phyloP scores from a whole-genome alignment of 2,797 vertebrate species.

The Semaprochilodus insignis region DNA sequence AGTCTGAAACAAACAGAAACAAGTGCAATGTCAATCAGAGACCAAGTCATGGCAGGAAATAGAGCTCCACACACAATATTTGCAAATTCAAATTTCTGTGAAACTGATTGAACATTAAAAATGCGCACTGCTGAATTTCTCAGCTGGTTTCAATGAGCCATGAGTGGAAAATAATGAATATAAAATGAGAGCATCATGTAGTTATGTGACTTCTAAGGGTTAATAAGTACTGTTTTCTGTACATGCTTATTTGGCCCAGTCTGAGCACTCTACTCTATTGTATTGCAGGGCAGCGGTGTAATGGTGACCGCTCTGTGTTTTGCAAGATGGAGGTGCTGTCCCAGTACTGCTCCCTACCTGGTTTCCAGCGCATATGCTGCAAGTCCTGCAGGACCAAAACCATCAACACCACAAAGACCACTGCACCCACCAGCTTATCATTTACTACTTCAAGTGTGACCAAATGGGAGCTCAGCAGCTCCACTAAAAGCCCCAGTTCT shows the following conservation, averaged over 20 bases:
- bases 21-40: too few relatives aligned
- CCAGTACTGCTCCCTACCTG: conserved; percentile 89
- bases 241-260: conserved; percentile 51
- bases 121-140: too few relatives aligned
- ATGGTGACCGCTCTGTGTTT: conserved; percentile 92
- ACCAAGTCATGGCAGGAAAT: neutral
- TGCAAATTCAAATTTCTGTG: too few relatives aligned
- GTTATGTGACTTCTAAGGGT: neutral
- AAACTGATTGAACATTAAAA: too few relatives aligned
- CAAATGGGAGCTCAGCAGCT: conserved; percentile 20
- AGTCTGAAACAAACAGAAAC: too few relatives aligned
- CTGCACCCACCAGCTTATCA: conserved; percentile 39
- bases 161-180: too few relatives aligned
- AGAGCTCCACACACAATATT: neutral
- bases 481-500: conserved; percentile 43
- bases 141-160: too few relatives aligned
- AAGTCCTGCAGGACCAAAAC: conserved; percentile 82
- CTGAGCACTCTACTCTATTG: conserved; percentile 76
- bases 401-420: conserved; percentile 56
- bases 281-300: conserved; percentile 91
- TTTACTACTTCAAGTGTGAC: conserved; percentile 10
- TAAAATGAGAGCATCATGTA: too few relatives aligned
- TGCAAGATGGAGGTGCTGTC: conserved; percentile 91
- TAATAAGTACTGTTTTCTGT: neutral
- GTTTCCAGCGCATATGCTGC: conserved; percentile 92